Evolutionary conservation across 1,140 invertebrate genomes (phyloP).

Genomic region (Cepaea nemoralis): DNA sequence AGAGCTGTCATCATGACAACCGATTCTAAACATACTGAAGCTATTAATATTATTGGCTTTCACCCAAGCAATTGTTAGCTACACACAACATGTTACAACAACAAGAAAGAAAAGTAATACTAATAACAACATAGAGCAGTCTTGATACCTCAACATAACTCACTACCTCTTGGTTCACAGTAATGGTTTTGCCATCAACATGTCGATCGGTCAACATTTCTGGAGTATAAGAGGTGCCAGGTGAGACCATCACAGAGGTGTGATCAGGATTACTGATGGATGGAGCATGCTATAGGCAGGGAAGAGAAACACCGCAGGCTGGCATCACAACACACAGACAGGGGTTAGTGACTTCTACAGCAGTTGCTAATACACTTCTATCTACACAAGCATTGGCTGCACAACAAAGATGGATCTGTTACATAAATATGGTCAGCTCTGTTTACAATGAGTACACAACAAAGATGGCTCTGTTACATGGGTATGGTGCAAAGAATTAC

Average conservation of each 20-base stretch:
- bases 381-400: not conserved
- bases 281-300: conserved; percentile 26
- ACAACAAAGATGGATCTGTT: not conserved
- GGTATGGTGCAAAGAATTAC: too few relatives aligned
- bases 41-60: too few relatives aligned
- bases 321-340: too few relatives aligned
- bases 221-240: not conserved
- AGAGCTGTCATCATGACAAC: too few relatives aligned
- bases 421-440: too few relatives aligned
- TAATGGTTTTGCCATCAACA: not conserved
- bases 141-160: conserved; percentile 6
- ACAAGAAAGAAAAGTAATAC: too few relatives aligned
- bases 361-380: not conserved
- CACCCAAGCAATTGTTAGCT: too few relatives aligned
- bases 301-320: not conserved
- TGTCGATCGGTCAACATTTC: not conserved
- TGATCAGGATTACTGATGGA: not conserved
- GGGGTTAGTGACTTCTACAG: too few relatives aligned
- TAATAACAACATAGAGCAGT: not conserved
- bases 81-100: too few relatives aligned
- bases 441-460: too few relatives aligned
- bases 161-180: conserved; percentile 1
- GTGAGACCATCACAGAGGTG: not conserved
- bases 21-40: too few relatives aligned
- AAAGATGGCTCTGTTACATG: too few relatives aligned